Evolutionary conservation across 1,140 invertebrate genomes (phyloP).

Genomic region (Drosophila gunungcola): DNA sequence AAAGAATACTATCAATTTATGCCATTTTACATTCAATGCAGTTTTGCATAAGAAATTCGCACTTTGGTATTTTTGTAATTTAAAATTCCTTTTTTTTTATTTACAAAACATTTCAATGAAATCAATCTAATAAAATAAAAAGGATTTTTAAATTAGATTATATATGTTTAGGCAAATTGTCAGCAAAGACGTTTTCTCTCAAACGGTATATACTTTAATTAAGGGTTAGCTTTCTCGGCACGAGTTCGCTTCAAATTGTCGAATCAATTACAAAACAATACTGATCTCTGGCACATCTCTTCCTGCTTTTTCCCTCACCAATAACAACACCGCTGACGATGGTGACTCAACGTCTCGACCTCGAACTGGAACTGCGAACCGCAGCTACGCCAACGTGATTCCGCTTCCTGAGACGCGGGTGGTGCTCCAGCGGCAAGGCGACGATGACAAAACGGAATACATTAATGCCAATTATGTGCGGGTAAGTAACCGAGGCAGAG

Average conservation of each 20-base stretch:
- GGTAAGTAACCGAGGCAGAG: constrained; percentile 85
- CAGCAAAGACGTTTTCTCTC: neutral
- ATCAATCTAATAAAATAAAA: no score
- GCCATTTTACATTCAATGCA: no score
- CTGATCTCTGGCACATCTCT: constrained; percentile 35
- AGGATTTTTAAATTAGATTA: no score
- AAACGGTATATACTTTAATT: constrained; percentile 12
- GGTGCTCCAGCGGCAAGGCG: constrained; percentile 88
- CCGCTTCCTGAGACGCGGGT: constrained; percentile 96
- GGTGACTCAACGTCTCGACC: constrained; percentile 50
- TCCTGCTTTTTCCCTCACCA: constrained; percentile 42
- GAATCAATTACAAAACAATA: constrained; percentile 44
- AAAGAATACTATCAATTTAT: no score
- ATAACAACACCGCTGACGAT: constrained; percentile 15
- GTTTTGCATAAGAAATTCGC: no score
- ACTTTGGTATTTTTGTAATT: no score
- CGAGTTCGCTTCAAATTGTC: constrained; percentile 19
- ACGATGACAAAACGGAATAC: constrained; percentile 92
- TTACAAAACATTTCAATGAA: no score
- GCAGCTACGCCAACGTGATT: constrained; percentile 95
- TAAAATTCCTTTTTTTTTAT: no score
- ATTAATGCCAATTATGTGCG: constrained; percentile 96
- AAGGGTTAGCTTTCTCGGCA: constrained; percentile 28
- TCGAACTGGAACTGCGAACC: constrained; percentile 42
- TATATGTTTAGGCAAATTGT: no score